Conservation (phyloP, 2,113 vertebrate species). For the Pollimyrus isidori region DNA sequence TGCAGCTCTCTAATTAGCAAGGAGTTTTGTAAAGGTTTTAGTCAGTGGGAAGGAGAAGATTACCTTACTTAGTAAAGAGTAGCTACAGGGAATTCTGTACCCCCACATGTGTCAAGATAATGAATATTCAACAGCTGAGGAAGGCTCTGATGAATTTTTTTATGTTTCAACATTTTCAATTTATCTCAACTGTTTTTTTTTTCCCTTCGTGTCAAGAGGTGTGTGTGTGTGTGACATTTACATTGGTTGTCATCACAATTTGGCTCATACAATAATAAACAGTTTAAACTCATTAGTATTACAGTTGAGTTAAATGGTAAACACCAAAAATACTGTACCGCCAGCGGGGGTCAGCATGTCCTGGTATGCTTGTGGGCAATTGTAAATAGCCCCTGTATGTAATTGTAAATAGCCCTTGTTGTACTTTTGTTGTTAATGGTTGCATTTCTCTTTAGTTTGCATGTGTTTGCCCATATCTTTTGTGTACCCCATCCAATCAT, state of each 20-base stretch:
- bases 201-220: neutral
- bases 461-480: too few species aligned
- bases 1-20: neutral
- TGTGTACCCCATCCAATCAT: too few species aligned
- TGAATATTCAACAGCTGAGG: neutral
- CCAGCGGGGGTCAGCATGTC: too few species aligned
- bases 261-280: neutral
- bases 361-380: too few species aligned
- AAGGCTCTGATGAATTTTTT: neutral
- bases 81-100: neutral
- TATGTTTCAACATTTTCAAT: neutral
- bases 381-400: too few species aligned
- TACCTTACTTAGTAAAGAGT: neutral
- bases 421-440: too few species aligned
- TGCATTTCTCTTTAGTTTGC: too few species aligned
- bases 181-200: neutral
- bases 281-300: neutral
- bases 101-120: conserved; percentile 4
- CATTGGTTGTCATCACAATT: neutral
- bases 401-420: too few species aligned
- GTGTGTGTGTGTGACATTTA: neutral
- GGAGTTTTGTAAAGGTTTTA: neutral
- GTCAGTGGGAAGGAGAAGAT: neutral
- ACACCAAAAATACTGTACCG: neutral
- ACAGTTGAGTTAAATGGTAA: neutral